phyloP scores from a whole-genome alignment of 2,113 vertebrate species.

The Macrotis lagotis region DNA sequence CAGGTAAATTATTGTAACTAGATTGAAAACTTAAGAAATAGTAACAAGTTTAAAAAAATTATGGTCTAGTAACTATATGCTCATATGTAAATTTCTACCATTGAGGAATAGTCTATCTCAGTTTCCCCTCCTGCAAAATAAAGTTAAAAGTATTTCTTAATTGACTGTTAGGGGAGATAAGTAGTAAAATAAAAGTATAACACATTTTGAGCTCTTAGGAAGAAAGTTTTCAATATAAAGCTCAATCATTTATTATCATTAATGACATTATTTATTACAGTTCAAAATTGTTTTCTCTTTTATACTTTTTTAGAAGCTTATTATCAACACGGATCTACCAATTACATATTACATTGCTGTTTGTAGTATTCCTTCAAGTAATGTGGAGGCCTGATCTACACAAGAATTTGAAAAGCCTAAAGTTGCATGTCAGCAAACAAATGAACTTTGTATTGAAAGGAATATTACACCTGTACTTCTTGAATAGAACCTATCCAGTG shows the following conservation, averaged over 20 bases:
- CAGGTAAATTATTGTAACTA: not conserved
- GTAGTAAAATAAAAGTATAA: not conserved
- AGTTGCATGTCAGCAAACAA: slow-evolving; percentile 53
- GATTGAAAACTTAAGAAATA: not conserved
- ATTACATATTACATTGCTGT: not conserved
- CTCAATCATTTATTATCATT: not conserved
- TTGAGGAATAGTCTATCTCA: not conserved
- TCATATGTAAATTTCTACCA: not conserved
- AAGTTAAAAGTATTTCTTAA: not conserved
- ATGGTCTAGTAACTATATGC: not conserved
- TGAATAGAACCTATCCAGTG: slow-evolving; percentile 54
- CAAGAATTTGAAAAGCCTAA: slow-evolving; percentile 55
- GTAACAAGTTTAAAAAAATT: not conserved
- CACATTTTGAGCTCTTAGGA: slow-evolving; percentile 16
- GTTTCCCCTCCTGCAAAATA: not conserved
- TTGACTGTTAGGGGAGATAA: not conserved
- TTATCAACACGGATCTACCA: fast-evolving
- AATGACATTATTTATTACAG: not conserved
- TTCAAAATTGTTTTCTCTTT: slow-evolving; percentile 1
- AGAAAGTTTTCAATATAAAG: not conserved
- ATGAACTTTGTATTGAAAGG: slow-evolving; percentile 12
- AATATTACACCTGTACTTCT: slow-evolving; percentile 45
- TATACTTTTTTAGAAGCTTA: not conserved
- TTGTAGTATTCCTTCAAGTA: slow-evolving; percentile 17
- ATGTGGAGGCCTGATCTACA: slow-evolving; percentile 30